Conservation (phyloP, 2,113 vertebrate genomes). For the Istiophorus platypterus region DNA sequence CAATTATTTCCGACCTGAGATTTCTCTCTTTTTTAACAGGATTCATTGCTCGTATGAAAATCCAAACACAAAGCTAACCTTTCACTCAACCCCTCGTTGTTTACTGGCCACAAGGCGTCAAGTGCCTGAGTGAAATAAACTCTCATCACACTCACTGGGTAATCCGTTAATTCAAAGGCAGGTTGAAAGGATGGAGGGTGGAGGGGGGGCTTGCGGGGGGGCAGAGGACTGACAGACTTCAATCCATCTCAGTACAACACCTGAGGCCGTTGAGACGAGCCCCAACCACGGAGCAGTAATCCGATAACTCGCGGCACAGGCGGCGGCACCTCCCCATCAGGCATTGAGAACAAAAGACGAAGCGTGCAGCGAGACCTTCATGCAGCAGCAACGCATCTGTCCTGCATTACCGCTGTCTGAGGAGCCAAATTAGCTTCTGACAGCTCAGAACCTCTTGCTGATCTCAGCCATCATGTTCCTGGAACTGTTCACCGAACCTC, state of each 20-base stretch:
- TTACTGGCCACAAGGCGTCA: neutral
- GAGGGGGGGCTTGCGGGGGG: neutral
- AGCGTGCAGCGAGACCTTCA: too few relatives aligned
- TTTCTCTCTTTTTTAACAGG: too few relatives aligned
- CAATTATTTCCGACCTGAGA: too few relatives aligned
- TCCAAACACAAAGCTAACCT: neutral
- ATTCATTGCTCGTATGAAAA: neutral
- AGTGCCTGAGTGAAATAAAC: neutral
- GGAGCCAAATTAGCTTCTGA: constrained; percentile 25
- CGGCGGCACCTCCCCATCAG: too few relatives aligned
- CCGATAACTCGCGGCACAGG: neutral
- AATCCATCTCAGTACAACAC: constrained; percentile 22
- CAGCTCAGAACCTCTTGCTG: constrained; percentile 27
- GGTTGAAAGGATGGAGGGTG: constrained; percentile 9
- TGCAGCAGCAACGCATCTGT: constrained; percentile 27
- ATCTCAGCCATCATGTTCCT: neutral
- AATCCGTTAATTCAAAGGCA: constrained; percentile 28
- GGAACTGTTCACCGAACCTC: neutral
- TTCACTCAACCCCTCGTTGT: neutral
- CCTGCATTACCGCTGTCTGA: constrained; percentile 5
- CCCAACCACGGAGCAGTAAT: neutral
- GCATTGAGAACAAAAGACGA: too few relatives aligned
- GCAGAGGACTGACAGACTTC: neutral
- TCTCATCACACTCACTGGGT: constrained; percentile 39
- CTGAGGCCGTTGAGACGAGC: constrained; percentile 22